Base-by-base conservation (phyloP, 1,140 invertebrate species). In the Megathymus violae region DNA sequence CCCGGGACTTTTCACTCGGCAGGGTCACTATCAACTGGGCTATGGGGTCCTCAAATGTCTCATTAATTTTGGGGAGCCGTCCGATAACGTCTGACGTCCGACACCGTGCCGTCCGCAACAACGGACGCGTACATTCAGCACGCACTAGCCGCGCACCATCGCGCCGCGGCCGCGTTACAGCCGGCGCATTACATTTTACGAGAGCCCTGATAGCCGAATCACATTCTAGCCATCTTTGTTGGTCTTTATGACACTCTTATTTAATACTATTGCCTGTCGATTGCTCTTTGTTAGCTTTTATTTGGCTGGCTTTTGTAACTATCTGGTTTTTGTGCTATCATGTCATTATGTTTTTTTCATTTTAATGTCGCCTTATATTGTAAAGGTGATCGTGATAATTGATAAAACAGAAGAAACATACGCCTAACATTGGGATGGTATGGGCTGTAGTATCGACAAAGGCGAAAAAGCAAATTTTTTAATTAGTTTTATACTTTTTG, bases 181-280 rank as follows among this genome's bases (percentile, higher is more conserved):
- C 48, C 46, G 25, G 51, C 64, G 69, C 71, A 72, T 78, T 75
- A 71, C 74, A 63, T 78, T 80, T 81, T 73, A 78, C 47, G 67
- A 72, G 38, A 19, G 36, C 46, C 54, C 61, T 59, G 77, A 77
- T 77, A 73, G 71, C 47, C 64, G 69, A 69, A 72, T 75, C 74
- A 70, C 72, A 79, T 73, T 71, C 66, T 58, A 67, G 64, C 65
- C 65, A 69, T 77, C 69, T 70, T 62, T 71, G 66, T 76, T 64
- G 60, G 58, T 63, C 52, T 64, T 62, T 72, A 72, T 63, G 51
- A 66, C 56, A 52, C 59, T 64, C 61, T 68, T 75, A 75, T 77
- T 68, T 64, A 80, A 71, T 70, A 67, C 44, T 64, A 60, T 27
- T 46, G 44, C 40, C 25, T 44, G 46, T 64, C 66, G 58, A 67